Base-by-base conservation (phyloP, 2,797 vertebrate species). In the Trematomus bernacchii region DNA sequence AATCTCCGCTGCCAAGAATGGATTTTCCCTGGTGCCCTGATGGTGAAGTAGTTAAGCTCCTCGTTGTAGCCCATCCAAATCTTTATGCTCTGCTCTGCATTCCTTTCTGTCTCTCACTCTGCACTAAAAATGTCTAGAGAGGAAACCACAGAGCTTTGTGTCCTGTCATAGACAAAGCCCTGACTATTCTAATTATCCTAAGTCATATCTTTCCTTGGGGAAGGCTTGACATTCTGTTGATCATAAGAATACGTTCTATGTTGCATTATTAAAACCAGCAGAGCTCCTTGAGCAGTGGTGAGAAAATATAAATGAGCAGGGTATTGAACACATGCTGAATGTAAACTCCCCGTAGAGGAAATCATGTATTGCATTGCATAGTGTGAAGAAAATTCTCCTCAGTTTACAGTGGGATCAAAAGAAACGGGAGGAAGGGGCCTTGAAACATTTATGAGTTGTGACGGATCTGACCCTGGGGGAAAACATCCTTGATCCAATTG, bases 1-100 rank as follows among this genome's bases (percentile, higher is more conserved):
- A 95, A 94, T 77, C 94, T 96, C 92, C 1, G 86, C 91, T 96
- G 96, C 96, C 96, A 96, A 95, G 82, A 97, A 96, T 96, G 95
- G 95, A 96, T 97, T 97, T 96, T 96, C 96, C 95, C 94, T 93
- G 91, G 93, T 96, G 94, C 95, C 92, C 94, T 90, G 95, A 93
- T 94, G 94, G 94, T 95, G 95, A 97, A 95, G 94, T 94, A 95
- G 96, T 96, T 96, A 95, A 96, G 94, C 94, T 94, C 91, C 94
- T 95, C 77, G 92, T 96, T 95, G 93, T 82, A 77, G 70, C 73
- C 61, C 91, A 92, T 96, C 94, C 94, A 94, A 92, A 91, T 93
- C 89, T 93, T 85, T 77, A 76, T 85, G 68, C 69, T 67, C 52
- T 44, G 46, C 70, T 77, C 71, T 86, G 48, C 65, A 60, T 87